A percentile compares a stretch with the other conserved stretches of the same genome.
These are phyloP conservation scores for Barbus barbus DNA, from an alignment of 2,113 vertebrate species.

Conservation along the genomic window DNA sequence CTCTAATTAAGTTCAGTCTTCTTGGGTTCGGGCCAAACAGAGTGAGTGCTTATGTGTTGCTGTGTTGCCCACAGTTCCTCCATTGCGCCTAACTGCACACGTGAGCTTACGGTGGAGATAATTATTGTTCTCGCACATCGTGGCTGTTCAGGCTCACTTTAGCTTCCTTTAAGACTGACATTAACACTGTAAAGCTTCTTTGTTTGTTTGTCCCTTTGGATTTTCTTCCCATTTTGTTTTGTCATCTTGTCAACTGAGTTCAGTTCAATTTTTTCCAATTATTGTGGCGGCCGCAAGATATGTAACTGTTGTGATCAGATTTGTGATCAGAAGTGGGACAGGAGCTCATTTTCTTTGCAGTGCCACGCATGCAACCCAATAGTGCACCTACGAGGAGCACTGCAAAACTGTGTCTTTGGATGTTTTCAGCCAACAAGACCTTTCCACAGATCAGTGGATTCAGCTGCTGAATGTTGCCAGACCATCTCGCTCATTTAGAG, in stretches of 20 bases:
- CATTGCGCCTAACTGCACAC: not conserved
- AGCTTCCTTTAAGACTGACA: not conserved
- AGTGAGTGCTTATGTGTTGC: slow-evolving; percentile 23
- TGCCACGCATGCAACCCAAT: not conserved
- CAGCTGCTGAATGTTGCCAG: not conserved
- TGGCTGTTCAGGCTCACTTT: not conserved
- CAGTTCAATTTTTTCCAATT: not conserved
- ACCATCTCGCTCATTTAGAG: not conserved
- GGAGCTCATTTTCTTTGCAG: not conserved
- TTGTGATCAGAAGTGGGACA: not conserved
- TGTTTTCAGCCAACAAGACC: not conserved
- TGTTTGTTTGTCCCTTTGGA: not conserved
- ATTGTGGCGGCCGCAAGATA: not conserved
- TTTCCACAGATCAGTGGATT: not conserved
- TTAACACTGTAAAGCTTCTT: not conserved
- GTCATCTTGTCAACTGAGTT: not conserved
- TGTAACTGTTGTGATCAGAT: not conserved
- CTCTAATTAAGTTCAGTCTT: slow-evolving; percentile 15
- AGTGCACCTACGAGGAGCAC: not conserved
- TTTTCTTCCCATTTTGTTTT: not conserved
- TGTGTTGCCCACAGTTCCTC: slow-evolving; percentile 10
- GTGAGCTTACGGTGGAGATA: not conserved
- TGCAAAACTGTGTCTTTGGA: not conserved
- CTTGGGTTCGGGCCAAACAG: not conserved
- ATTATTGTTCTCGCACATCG: slow-evolving; percentile 12